Percentiles rank a stretch among this genome's conserved stretches.
Evolutionary conservation across 2,888 invertebrate species (phyloP).

Genomic region (Cephus spinipes): DNA sequence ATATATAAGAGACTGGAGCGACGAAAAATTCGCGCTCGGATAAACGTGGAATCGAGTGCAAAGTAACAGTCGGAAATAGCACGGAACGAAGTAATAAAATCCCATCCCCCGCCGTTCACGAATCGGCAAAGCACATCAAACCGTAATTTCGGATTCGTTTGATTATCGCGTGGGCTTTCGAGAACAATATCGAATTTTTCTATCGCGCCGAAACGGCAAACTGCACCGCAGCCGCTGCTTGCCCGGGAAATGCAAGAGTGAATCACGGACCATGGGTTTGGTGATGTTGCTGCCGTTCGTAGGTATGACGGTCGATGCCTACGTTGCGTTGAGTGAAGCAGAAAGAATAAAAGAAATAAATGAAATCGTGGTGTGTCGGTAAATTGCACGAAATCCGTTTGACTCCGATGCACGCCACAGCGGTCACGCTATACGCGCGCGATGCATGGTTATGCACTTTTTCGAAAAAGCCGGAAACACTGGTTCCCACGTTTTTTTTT

Average conservation of each 20-base stretch:
- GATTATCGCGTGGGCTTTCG: background rate
- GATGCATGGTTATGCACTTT: constrained; percentile 5
- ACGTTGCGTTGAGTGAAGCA: background rate
- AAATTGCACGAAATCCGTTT: background rate
- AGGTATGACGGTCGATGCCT: background rate
- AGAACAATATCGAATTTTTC: background rate
- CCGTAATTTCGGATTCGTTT: background rate
- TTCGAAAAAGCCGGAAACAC: background rate
- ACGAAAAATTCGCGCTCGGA: background rate
- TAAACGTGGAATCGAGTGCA: background rate
- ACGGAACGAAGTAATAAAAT: background rate
- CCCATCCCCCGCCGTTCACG: background rate
- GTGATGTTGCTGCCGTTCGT: background rate
- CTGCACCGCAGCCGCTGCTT: background rate
- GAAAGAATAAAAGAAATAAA: background rate
- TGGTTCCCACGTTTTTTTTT: background rate
- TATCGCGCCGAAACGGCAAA: background rate
- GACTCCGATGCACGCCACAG: background rate
- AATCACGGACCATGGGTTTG: background rate
- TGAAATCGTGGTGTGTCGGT: background rate
- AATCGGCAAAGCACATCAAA: background rate
- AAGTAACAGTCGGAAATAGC: background rate
- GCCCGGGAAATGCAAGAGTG: background rate
- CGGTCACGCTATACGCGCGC: background rate
- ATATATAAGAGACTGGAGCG: background rate